Base-by-base conservation (phyloP, 2,888 invertebrate genomes). In the Philereme vetulata region DNA sequence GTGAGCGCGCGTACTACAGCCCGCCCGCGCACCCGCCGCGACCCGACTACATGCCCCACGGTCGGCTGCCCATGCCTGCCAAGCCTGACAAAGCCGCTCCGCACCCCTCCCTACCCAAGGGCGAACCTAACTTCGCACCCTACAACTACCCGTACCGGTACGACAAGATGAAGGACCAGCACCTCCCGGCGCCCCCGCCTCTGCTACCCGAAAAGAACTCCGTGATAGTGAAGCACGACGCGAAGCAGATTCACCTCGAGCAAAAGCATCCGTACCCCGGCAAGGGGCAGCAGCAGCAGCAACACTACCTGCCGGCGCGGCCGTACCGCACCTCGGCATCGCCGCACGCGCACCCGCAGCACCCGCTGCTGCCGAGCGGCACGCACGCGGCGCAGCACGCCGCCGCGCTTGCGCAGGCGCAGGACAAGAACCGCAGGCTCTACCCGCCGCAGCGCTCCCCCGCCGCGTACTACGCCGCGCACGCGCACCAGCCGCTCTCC, bases 161-260 rank as follows among this genome's bases (percentile, higher is more conserved):
- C 78, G 93, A 94, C 74, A 95, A 95, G 83, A 90, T 93, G 60
- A 94, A 94, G 82, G 90, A 92, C 68, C 94, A 94, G 78, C 90
- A 93, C 68, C 84, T 95, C 57, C 94, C 94, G 61, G 95, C 95
- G 66, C 95, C 95, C 11, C 95, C 95, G 54, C 94, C 95, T 4
- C 85, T 95, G 59, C 91, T 95, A 70, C 93, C 94, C 72, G 96
- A 96, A 83, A 96, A 95, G 83, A 95, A 94, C 83, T 95, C 95
- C 77, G 96, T 96, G 80, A 96, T 96, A 82, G 96, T 96, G 64
- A 96, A 96, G 80, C 96, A 96, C 82, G 96, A 96, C 76, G 94
- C 94, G 55, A 95, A 95, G 81, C 94, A 94, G 76, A 88, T 92
- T 47, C 94, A 94, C 78, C 79, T 94, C 62, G 94, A 94, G 80